These are phyloP conservation scores for Metopia argyrocephala DNA, from an alignment of 2,888 invertebrate genomes.

Conservation along the genomic window DNA sequence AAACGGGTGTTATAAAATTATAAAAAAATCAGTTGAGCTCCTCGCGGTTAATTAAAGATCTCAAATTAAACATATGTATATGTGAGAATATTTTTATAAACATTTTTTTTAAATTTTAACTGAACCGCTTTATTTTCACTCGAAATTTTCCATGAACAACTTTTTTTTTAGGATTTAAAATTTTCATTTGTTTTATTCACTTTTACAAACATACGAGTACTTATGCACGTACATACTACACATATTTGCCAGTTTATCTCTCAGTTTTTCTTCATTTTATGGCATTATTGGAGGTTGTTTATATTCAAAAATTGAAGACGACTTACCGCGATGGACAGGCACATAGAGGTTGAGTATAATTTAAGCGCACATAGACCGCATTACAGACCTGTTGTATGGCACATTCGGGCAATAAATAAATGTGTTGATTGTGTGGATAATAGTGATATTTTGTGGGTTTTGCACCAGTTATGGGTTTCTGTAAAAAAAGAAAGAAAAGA, in stretches of 20 bases:
- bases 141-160: background rate
- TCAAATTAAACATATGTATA: background rate
- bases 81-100: background rate
- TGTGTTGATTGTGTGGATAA: constrained; percentile 95
- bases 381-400: constrained; percentile 96
- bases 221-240: background rate
- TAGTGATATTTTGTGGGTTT: constrained; percentile 96
- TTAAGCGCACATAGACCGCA: constrained; percentile 93
- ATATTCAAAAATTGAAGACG: background rate
- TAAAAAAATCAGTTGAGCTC: too few relatives aligned
- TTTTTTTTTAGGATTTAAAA: constrained; percentile 7
- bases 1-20: background rate
- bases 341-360: constrained; percentile 95
- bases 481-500: constrained; percentile 77
- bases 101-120: background rate
- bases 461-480: constrained; percentile 86
- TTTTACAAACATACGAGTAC: too few relatives aligned
- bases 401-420: constrained; percentile 94
- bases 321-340: constrained; percentile 88
- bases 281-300: background rate
- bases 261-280: background rate
- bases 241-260: too few relatives aligned
- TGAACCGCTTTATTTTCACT: constrained; percentile 16
- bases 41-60: too few relatives aligned
- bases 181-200: background rate